Base-by-base conservation (phyloP, 2,797 vertebrate species). In the Enteromius afrohamiltoni region DNA sequence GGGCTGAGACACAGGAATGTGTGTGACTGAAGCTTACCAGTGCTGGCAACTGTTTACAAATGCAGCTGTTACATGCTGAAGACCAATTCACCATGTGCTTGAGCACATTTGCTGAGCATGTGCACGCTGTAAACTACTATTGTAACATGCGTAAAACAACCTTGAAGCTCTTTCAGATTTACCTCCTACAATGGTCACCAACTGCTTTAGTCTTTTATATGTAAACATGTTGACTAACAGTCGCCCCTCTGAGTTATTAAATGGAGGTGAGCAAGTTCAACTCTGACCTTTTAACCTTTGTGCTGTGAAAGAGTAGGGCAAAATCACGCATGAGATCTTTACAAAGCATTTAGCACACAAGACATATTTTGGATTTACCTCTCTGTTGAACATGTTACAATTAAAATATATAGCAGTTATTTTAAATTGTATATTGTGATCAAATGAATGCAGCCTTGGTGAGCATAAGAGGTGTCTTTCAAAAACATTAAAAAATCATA, bases 1-100 rank as follows among this genome's bases (percentile, higher is more conserved):
- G 91, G 91, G 91, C 87, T 89, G 89, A 92, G 86, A 91, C 85
- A 88, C 80, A 81, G 91, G 89, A 93, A 90, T 85, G 86, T 69
- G 89, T 83, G 69, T 84, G 88, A 82, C 92, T 88, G 91, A 92
- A 88, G 53, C 85, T 88, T 88, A 83, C 71, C 81, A 74, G 58
- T 51, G 86, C 89, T 87, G 9, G 31, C 86, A 87, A 87, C 87
- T 87, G 89, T 88, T 91, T 86, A 88, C 88, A 89, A 77, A 83
- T 60, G 69, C 83, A 85, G 85, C 83, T 79, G 71, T 77, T 80
- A 75, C 58, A 77, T 80, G 69, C 74, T 71, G 67, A 85, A 85
- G 77, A 86, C 37, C 51, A 29, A 53, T 2, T 13, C 42, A 42
- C 51, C 10, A 51, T 47, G 58, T 23, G 71, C 29, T n/a, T 45